These are phyloP conservation scores for Amphimallon solstitiale DNA, from an alignment of 2,888 invertebrate species.

Conservation along the genomic window DNA sequence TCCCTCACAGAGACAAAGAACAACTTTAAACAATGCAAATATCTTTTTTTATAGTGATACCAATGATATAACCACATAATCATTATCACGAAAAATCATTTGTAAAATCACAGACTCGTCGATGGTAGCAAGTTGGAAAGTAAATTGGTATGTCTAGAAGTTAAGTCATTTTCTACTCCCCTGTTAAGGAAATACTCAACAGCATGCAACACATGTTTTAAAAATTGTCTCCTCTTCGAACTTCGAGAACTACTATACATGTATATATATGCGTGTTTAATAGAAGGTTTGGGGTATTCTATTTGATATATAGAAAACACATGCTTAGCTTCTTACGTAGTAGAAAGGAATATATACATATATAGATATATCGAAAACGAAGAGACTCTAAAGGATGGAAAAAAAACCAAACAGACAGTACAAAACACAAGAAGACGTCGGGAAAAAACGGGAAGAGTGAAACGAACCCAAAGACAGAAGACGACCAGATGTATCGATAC, in stretches of 20 bases:
- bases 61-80: no score
- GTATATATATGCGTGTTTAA: not conserved
- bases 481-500: slow-evolving; percentile 32
- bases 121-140: no score
- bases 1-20: no score
- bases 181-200: no score
- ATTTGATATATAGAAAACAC: slow-evolving; percentile 34
- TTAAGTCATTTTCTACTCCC: no score
- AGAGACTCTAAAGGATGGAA: not conserved
- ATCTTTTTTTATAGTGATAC: no score
- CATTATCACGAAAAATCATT: no score
- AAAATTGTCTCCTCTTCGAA: slow-evolving; percentile 1
- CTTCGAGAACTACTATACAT: no score
- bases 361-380: slow-evolving; percentile 31
- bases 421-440: not conserved
- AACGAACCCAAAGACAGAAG: slow-evolving; percentile 15
- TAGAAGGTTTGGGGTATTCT: slow-evolving; percentile 22
- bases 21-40: no score
- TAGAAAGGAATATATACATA: not conserved
- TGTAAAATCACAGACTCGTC: no score
- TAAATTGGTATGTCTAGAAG: no score
- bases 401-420: not conserved
- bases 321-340: no score
- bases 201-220: slow-evolving; percentile 25
- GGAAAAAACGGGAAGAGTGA: slow-evolving; percentile 11